These are phyloP conservation scores for Suncus etruscus DNA, from an alignment of 2,113 vertebrate species.

Conservation along the genomic window DNA sequence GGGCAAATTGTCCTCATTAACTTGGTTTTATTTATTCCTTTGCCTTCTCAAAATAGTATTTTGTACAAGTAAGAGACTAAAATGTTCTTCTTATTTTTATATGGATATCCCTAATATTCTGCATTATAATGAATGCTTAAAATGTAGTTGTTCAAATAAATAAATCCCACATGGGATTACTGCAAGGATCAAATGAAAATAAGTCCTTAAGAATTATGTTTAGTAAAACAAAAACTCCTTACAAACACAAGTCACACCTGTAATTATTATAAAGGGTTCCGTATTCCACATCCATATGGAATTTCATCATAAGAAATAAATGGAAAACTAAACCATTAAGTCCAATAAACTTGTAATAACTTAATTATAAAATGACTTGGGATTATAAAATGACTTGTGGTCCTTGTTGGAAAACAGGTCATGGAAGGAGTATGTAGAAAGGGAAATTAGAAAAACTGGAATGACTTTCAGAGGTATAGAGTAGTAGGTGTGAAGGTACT, in stretches of 20 bases:
- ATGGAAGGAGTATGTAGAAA: not conserved
- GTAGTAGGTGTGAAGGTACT: not conserved
- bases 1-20: not conserved
- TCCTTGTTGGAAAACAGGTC: not conserved
- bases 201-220: not conserved
- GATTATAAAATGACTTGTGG: not conserved
- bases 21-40: not conserved
- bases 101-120: not conserved
- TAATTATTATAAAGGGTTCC: conserved; percentile 32
- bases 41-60: not conserved
- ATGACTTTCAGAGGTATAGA: not conserved
- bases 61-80: not conserved
- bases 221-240: conserved; percentile 18
- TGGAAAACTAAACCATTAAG: conserved; percentile 23
- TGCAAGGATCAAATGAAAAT: not conserved
- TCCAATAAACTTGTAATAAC: not conserved
- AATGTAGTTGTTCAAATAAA: conserved; percentile 43
- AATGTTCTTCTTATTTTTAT: conserved; percentile 7
- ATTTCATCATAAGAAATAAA: not conserved
- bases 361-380: not conserved
- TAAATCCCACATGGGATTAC: conserved; percentile 6
- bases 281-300: not conserved
- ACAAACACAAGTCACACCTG: conserved; percentile 31
- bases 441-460: not conserved
- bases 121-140: not conserved